Percentiles rank a stretch among this genome's conserved stretches.
These are phyloP conservation scores for Fulica atra DNA, from an alignment of 2,113 vertebrate genomes.

Conservation along the genomic window DNA sequence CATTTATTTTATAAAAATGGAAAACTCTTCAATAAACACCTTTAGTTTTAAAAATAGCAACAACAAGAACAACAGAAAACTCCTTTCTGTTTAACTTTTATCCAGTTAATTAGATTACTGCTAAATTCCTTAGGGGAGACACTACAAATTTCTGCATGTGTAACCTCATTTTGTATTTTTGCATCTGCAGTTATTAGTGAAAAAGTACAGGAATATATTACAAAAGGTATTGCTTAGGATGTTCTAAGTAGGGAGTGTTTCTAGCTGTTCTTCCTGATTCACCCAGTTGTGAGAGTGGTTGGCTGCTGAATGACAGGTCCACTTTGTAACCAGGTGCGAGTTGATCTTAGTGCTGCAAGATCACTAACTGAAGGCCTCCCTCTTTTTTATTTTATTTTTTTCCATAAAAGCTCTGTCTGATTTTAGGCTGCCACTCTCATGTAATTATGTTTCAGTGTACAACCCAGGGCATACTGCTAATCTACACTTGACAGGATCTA, in stretches of 20 bases:
- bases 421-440: neutral
- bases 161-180: neutral
- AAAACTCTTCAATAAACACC: neutral
- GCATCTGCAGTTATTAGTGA: neutral
- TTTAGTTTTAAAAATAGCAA: neutral
- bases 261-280: neutral
- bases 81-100: neutral
- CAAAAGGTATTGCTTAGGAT: neutral
- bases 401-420: neutral
- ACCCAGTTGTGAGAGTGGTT: neutral
- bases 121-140: neutral
- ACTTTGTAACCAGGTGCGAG: neutral
- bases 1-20: conserved; percentile 1
- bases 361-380: neutral
- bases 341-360: neutral
- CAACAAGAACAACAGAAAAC: neutral
- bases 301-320: neutral
- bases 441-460: neutral
- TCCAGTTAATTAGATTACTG: neutral
- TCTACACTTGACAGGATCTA: neutral
- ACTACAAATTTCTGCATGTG: neutral
- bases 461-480: neutral
- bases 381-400: no score
- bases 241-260: neutral
- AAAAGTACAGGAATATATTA: neutral